Evolutionary conservation across 2,113 vertebrate genomes (phyloP).

Genomic region (Solea senegalensis): DNA sequence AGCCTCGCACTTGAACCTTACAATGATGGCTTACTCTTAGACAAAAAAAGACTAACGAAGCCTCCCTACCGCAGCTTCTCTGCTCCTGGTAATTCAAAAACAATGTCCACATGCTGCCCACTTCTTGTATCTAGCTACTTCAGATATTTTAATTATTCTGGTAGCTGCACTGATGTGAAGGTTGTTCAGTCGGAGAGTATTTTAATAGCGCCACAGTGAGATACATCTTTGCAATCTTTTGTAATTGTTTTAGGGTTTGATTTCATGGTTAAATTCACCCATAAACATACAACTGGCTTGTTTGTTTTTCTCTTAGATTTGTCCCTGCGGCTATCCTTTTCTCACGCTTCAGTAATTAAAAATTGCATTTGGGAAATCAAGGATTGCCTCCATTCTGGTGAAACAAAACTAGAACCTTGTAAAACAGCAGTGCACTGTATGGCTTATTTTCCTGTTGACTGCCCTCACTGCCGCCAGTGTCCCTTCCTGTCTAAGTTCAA

Average conservation of each 20-base stretch:
- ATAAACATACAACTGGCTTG: slow-evolving; percentile 34
- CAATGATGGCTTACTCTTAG: slow-evolving; percentile 33
- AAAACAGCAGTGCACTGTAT: slow-evolving; percentile 24
- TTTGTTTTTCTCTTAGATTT: slow-evolving; percentile 50
- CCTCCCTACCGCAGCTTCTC: slow-evolving; percentile 3
- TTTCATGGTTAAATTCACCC: slow-evolving; percentile 41
- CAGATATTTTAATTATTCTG: slow-evolving; percentile 53
- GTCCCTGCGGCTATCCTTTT: slow-evolving; percentile 45
- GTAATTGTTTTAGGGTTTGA: slow-evolving; percentile 41
- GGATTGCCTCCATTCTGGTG: slow-evolving; percentile 24
- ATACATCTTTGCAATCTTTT: slow-evolving; percentile 37
- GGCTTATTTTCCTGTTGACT: slow-evolving; percentile 47
- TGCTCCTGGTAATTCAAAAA: slow-evolving; percentile 27
- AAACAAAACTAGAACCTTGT: slow-evolving; percentile 29
- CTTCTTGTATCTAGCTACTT: slow-evolving; percentile 27
- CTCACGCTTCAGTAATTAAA: slow-evolving; percentile 65
- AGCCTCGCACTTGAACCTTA: slow-evolving; percentile 32
- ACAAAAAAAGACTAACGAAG: slow-evolving; percentile 22
- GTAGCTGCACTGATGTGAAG: slow-evolving; percentile 45
- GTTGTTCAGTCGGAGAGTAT: slow-evolving; percentile 41
- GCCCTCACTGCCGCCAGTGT: slow-evolving; percentile 20
- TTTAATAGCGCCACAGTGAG: slow-evolving; percentile 44
- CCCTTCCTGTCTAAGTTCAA: slow-evolving; percentile 54
- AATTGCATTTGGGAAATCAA: slow-evolving; percentile 69
- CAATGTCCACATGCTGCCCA: slow-evolving; percentile 35